These are phyloP conservation scores for Spialia ferax DNA, from an alignment of 2,888 invertebrate genomes.

Conservation along the genomic window DNA sequence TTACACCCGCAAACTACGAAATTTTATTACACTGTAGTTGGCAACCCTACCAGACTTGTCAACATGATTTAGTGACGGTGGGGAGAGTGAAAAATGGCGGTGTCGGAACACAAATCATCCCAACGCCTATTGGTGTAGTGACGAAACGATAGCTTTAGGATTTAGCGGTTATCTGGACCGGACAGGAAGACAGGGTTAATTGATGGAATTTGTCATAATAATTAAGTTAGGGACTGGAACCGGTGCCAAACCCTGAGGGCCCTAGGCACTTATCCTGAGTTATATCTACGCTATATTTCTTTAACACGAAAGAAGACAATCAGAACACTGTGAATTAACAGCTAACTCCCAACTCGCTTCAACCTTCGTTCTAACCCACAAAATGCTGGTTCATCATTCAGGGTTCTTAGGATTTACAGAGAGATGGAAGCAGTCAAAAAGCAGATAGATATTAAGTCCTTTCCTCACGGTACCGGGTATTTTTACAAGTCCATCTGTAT, in stretches of 20 bases:
- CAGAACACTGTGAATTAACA: too few relatives aligned
- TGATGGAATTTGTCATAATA: constrained; percentile 37
- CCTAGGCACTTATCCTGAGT: too few relatives aligned
- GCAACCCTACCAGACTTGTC: constrained; percentile 50
- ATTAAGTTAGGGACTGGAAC: constrained; percentile 19
- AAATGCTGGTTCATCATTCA: too few relatives aligned
- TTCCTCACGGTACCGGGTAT: too few relatives aligned
- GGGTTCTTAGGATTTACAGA: too few relatives aligned
- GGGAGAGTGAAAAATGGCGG: constrained; percentile 59
- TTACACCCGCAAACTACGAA: neutral
- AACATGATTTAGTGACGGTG: constrained; percentile 57
- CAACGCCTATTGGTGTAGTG: constrained; percentile 54
- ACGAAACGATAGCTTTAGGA: constrained; percentile 49
- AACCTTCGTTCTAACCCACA: too few relatives aligned
- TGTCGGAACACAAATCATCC: constrained; percentile 58
- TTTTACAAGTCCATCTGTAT: too few relatives aligned
- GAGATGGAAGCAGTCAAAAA: too few relatives aligned
- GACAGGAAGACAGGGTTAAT: constrained; percentile 35
- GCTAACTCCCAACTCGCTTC: too few relatives aligned
- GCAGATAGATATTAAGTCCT: too few relatives aligned
- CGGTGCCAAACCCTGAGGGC: neutral
- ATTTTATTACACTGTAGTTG: neutral
- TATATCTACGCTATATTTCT: too few relatives aligned
- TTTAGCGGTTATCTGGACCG: constrained; percentile 35
- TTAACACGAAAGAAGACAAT: too few relatives aligned